Conservation (phyloP, 2,888 invertebrate genomes). For the Caenorhabditis uteleia region DNA sequence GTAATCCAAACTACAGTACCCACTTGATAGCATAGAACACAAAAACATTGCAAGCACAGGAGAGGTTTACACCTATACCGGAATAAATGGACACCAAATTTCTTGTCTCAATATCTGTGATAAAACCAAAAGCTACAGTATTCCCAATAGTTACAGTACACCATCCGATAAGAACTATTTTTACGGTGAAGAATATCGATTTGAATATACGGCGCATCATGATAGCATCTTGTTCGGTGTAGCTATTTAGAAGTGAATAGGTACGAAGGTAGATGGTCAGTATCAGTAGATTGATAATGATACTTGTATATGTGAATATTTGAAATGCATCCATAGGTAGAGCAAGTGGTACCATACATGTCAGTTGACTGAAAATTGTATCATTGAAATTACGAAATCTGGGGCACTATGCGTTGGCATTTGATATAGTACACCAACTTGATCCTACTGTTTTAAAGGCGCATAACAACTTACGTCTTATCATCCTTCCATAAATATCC, state of each 20-base stretch:
- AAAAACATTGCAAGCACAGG: conserved; percentile 5
- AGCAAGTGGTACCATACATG: conserved; percentile 16
- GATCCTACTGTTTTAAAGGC: too few relatives aligned
- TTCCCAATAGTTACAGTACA: conserved; percentile 25
- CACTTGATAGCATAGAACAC: conserved; percentile 3
- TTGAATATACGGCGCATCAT: conserved; percentile 33
- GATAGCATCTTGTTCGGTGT: conserved; percentile 12
- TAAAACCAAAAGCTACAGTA: conserved; percentile 7
- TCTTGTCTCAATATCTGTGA: conserved; percentile 2
- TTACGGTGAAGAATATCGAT: conserved; percentile 37
- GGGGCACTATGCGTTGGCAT: too few relatives aligned
- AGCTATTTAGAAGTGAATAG: conserved; percentile 17
- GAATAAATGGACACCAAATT: conserved; percentile 15
- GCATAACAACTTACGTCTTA: conserved; percentile 3
- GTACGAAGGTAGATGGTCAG: conserved; percentile 23
- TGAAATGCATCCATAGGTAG: conserved; percentile 9
- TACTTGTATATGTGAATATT: conserved; percentile 25
- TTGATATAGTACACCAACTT: too few relatives aligned
- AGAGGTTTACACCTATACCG: conserved; percentile 8
- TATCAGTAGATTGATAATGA: conserved; percentile 16
- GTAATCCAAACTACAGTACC: too few relatives aligned
- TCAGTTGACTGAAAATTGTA: conserved; percentile 15
- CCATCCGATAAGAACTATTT: conserved; percentile 35
- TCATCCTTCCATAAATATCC: background rate
- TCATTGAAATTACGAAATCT: too few relatives aligned